Evolutionary conservation across 2,113 vertebrate species (phyloP), one percentile per base, ranked within the genome.

Genomic region (Callaeas wilsoni): DNA sequence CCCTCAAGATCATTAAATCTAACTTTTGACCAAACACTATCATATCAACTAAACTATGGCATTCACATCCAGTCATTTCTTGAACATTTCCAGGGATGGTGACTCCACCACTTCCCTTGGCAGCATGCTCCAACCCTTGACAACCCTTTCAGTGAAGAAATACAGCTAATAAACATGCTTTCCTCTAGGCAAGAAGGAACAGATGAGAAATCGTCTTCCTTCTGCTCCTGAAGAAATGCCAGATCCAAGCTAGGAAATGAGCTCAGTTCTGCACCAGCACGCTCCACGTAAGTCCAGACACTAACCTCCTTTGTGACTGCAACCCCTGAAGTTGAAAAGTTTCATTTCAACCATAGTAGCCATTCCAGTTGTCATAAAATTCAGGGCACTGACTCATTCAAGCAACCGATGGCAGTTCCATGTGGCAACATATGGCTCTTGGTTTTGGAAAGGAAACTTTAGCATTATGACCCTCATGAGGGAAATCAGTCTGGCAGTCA

Each of bases 401-500:
- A 69, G 69, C 37, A 78, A 56, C n/a, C 2, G 1, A 59, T 16
- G 21, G 93, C 74, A 49, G 86, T 32, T 96, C 67, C 75, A 70
- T 15, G 75, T 52, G 82, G 87, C 84, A 94, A 77, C 82, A 94
- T 55, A 85, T n/a, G 78, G 91, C 87, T 89, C 84, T 85, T 32
- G 55, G 74, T 77, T 90, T 91, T 67, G 84, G 82, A 88, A 90
- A 95, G 75, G 75, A 90, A 91, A 91, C 65, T 57, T 94, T 83
- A 76, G 69, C 3, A 1, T 83, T 91, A 83, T 80, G 92, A 65
- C 25, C 49, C 93, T 85, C 84, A 30, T 0, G 18, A 91, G 94
- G 82, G 78, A 93, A 91, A 96, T 91, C 67, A 86, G 67, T 53
- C 70, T 91, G 87, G 84, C 78, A 88, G 74, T 35, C 1, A 1